Conservation (phyloP, 2,888 invertebrate species). For the Eumacrocentrus americanus region DNA sequence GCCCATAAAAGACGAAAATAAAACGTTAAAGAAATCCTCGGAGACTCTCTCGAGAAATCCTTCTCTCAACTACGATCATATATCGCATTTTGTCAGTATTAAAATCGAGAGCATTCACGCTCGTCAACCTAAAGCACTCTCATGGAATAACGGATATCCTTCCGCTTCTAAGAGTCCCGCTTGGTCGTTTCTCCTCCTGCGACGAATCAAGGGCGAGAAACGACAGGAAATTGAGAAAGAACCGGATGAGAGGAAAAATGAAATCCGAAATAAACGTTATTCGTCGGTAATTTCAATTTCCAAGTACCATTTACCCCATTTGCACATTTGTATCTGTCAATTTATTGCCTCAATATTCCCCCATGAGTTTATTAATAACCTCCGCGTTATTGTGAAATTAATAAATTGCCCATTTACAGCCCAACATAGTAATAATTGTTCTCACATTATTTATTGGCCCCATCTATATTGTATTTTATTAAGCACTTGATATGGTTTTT, state of each 20-base stretch:
- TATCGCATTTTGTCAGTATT: neutral
- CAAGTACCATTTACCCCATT: neutral
- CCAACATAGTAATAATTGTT: too few relatives aligned
- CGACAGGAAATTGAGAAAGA: neutral
- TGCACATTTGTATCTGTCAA: neutral
- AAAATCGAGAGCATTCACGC: constrained; percentile 15
- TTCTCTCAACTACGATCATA: neutral
- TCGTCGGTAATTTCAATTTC: neutral
- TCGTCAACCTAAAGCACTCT: constrained; percentile 17
- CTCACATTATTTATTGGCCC: too few relatives aligned
- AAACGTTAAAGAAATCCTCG: too few relatives aligned
- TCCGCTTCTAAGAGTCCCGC: constrained; percentile 17
- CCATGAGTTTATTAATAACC: neutral
- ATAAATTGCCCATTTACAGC: neutral
- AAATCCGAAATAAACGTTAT: too few relatives aligned
- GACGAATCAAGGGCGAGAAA: neutral
- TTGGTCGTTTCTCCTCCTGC: constrained; percentile 5
- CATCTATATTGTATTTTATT: too few relatives aligned
- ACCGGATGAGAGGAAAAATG: too few relatives aligned
- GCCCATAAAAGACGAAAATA: too few relatives aligned
- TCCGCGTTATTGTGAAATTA: neutral
- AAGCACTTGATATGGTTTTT: too few relatives aligned
- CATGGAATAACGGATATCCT: constrained; percentile 23
- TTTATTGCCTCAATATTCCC: neutral
- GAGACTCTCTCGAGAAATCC: too few relatives aligned